Percentiles rank a stretch among this genome's conserved stretches.
Conservation (phyloP, 2,888 invertebrate genomes). For the Phlogophora meticulosa region DNA sequence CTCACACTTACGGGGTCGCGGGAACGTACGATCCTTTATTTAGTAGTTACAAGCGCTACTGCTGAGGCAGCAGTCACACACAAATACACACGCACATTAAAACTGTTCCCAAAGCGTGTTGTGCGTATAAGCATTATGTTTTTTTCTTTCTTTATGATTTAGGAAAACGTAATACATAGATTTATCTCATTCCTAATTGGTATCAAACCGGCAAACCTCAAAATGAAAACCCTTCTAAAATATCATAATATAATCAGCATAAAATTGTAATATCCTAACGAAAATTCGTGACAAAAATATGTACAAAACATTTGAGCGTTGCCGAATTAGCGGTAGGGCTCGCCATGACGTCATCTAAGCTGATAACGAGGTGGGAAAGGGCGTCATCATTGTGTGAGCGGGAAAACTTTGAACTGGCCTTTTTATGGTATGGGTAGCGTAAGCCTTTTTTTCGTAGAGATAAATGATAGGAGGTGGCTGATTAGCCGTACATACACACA, state of each 20-base stretch:
- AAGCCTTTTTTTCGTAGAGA: background rate
- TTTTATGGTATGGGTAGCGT: slow-evolving; percentile 1
- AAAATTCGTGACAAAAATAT: slow-evolving; percentile 22
- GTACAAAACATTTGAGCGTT: slow-evolving; percentile 3
- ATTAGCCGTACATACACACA: no score
- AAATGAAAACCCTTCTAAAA: slow-evolving; percentile 1
- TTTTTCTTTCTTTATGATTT: no score
- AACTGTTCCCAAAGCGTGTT: no score
- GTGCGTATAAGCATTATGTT: no score
- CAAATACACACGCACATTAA: no score
- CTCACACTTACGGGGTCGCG: no score
- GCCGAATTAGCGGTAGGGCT: slow-evolving; percentile 29
- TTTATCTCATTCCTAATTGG: background rate
- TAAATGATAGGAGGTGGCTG: background rate
- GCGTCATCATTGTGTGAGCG: slow-evolving; percentile 29
- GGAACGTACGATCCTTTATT: no score
- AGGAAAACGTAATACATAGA: background rate
- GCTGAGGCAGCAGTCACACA: no score
- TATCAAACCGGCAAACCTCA: no score
- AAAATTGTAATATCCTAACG: slow-evolving; percentile 4
- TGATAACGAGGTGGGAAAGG: slow-evolving; percentile 35
- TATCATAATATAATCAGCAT: slow-evolving; percentile 6
- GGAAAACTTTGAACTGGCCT: slow-evolving; percentile 47
- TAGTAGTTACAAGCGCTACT: no score
- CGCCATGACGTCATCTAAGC: slow-evolving; percentile 43